Evolutionary conservation across 2,888 invertebrate genomes (phyloP).

Genomic region (Oscheius sp.): DNA sequence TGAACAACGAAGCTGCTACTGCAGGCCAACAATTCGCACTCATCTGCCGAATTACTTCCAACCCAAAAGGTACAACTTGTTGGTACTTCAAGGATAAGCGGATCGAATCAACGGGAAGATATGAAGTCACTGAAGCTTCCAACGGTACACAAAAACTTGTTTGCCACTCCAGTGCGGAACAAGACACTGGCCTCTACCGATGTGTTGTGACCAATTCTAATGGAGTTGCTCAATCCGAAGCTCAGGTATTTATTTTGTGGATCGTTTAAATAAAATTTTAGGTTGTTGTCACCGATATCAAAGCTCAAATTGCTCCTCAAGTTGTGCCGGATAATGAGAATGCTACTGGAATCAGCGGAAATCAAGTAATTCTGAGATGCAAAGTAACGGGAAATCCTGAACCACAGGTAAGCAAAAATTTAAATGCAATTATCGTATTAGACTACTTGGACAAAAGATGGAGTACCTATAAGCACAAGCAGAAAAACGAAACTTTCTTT

Average conservation of each 20-base stretch:
- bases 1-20: slow-evolving; percentile 58
- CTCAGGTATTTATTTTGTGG: slow-evolving; percentile 5
- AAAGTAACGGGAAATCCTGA: slow-evolving; percentile 71
- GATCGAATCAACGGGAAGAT: slow-evolving; percentile 48
- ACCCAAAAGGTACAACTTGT: slow-evolving; percentile 37
- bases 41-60: slow-evolving; percentile 42
- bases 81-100: slow-evolving; percentile 49
- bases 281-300: slow-evolving; percentile 51
- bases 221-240: slow-evolving; percentile 47
- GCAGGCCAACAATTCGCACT: slow-evolving; percentile 57
- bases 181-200: slow-evolving; percentile 70
- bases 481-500: slow-evolving; percentile 50
- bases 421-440: neutral
- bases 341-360: slow-evolving; percentile 50
- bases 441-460: slow-evolving; percentile 65
- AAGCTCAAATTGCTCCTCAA: slow-evolving; percentile 43
- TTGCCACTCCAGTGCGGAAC: slow-evolving; percentile 43
- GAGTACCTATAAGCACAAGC: slow-evolving; percentile 54
- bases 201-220: slow-evolving; percentile 70
- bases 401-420: slow-evolving; percentile 55
- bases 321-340: slow-evolving; percentile 45
- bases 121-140: slow-evolving; percentile 40
- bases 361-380: slow-evolving; percentile 68
- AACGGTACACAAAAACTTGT: slow-evolving; percentile 41
- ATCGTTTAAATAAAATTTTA: neutral